A percentile compares a stretch with the other conserved stretches of the same genome.
phyloP scores from a whole-genome alignment of 2,113 vertebrate genomes.

The Paralichthys olivaceus region DNA sequence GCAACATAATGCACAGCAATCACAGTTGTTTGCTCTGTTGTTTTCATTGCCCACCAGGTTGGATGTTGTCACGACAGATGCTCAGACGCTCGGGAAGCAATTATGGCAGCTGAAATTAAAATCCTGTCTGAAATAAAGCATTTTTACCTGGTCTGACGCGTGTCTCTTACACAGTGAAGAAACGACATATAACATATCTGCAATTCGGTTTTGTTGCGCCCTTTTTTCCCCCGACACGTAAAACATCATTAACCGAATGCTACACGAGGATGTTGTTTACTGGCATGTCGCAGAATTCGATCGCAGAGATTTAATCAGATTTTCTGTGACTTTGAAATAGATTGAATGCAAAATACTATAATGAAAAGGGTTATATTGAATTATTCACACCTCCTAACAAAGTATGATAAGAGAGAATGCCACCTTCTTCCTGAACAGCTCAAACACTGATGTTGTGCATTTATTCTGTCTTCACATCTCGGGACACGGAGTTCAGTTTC shows the following conservation, averaged over 20 bases:
- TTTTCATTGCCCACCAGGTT: background rate
- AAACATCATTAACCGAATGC: constrained; percentile 33
- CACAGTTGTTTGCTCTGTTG: background rate
- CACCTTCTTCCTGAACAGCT: background rate
- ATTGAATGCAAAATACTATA: constrained; percentile 60
- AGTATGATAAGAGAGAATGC: constrained; percentile 12
- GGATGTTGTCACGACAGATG: background rate
- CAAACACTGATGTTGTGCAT: background rate
- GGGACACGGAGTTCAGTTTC: background rate
- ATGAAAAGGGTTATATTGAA: constrained; percentile 42
- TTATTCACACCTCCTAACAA: constrained; percentile 39
- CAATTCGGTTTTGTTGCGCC: background rate
- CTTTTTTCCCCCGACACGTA: background rate
- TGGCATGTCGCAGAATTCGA: background rate
- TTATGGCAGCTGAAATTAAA: constrained; percentile 36
- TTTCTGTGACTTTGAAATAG: constrained; percentile 48
- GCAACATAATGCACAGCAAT: background rate
- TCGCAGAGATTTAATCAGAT: constrained; percentile 34
- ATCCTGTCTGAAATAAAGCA: constrained; percentile 50
- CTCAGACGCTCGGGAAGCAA: background rate
- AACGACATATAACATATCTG: background rate
- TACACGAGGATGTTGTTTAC: constrained; percentile 37
- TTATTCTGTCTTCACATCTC: background rate
- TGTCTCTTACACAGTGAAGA: background rate
- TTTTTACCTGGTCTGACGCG: constrained; percentile 1